Evolutionary conservation across 2,888 invertebrate species (phyloP).

Genomic region (Xanthia icteritia): DNA sequence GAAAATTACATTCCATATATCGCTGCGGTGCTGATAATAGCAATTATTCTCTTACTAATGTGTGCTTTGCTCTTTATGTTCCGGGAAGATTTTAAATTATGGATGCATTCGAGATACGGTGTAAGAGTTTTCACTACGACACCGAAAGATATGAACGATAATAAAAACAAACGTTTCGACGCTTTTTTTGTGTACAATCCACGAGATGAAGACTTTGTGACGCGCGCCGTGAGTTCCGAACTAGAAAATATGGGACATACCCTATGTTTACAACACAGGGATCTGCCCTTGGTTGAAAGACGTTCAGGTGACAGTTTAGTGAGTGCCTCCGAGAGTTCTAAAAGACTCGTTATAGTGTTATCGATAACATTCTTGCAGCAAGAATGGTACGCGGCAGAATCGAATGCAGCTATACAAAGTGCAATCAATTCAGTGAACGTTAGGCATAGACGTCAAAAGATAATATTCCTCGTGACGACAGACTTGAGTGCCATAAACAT

Average conservation of each 20-base stretch:
- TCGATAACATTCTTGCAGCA: slow-evolving; percentile 95
- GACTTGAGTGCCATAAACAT: slow-evolving; percentile 91
- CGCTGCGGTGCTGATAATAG: slow-evolving; percentile 92
- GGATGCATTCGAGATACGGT: slow-evolving; percentile 95
- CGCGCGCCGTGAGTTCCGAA: slow-evolving; percentile 92
- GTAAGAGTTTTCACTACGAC: slow-evolving; percentile 93
- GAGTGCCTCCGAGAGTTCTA: slow-evolving; percentile 91
- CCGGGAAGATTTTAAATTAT: slow-evolving; percentile 94
- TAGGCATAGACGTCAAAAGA: slow-evolving; percentile 91
- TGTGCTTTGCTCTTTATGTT: slow-evolving; percentile 93
- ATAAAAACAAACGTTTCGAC: slow-evolving; percentile 94
- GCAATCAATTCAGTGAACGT: slow-evolving; percentile 92
- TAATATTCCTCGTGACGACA: slow-evolving; percentile 89
- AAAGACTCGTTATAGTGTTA: slow-evolving; percentile 94
- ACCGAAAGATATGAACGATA: slow-evolving; percentile 89
- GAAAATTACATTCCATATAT: slow-evolving; percentile 94
- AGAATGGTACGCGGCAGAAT: slow-evolving; percentile 96
- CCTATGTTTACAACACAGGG: slow-evolving; percentile 93
- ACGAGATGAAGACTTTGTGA: slow-evolving; percentile 94
- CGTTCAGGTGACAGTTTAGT: slow-evolving; percentile 89
- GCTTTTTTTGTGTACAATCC: slow-evolving; percentile 97
- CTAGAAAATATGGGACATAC: slow-evolving; percentile 92
- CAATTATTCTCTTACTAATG: slow-evolving; percentile 92
- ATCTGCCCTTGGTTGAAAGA: slow-evolving; percentile 90
- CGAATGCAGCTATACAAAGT: slow-evolving; percentile 94